Evolutionary conservation across 2,888 invertebrate genomes (phyloP).

Genomic region (Chydorus sphaericus): DNA sequence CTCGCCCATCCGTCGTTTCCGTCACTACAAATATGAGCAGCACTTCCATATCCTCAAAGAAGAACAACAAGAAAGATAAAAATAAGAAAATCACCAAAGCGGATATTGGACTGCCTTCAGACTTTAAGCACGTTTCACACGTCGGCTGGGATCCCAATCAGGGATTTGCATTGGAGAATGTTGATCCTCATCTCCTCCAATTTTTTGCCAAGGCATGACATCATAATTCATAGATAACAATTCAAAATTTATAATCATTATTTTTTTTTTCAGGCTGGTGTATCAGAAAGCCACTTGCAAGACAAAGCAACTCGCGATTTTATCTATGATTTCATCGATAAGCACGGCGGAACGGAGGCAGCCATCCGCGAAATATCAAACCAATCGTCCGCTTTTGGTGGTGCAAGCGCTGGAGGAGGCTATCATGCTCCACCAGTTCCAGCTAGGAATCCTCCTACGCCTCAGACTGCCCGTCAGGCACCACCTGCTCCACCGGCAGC

Average conservation of each 20-base stretch:
- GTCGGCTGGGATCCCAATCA: constrained; percentile 87
- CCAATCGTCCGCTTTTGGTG: constrained; percentile 1
- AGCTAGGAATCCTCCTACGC: constrained; percentile 22
- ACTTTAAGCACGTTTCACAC: constrained; percentile 59
- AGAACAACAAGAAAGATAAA: constrained; percentile 25
- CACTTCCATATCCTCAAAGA: too few species aligned
- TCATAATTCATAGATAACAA: background rate
- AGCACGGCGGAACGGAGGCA: constrained; percentile 66
- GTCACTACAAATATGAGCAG: background rate
- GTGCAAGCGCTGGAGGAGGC: background rate
- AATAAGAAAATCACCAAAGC: constrained; percentile 56
- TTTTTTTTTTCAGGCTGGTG: constrained; percentile 46
- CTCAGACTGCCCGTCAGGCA: constrained; percentile 20
- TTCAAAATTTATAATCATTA: background rate
- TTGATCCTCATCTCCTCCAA: constrained; percentile 44
- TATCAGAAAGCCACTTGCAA: constrained; percentile 61
- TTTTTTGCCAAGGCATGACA: constrained; percentile 46
- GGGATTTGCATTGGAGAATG: constrained; percentile 52
- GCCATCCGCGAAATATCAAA: constrained; percentile 44
- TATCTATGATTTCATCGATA: constrained; percentile 83
- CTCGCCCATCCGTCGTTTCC: too few species aligned
- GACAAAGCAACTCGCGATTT: constrained; percentile 76
- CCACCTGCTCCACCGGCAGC: constrained; percentile 18
- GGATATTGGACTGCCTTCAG: constrained; percentile 75
- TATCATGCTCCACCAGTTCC: constrained; percentile 23